Evolutionary conservation across 2,888 invertebrate genomes (phyloP), one percentile per base, ranked within the genome.

Genomic region (Doris montereyensis): DNA sequence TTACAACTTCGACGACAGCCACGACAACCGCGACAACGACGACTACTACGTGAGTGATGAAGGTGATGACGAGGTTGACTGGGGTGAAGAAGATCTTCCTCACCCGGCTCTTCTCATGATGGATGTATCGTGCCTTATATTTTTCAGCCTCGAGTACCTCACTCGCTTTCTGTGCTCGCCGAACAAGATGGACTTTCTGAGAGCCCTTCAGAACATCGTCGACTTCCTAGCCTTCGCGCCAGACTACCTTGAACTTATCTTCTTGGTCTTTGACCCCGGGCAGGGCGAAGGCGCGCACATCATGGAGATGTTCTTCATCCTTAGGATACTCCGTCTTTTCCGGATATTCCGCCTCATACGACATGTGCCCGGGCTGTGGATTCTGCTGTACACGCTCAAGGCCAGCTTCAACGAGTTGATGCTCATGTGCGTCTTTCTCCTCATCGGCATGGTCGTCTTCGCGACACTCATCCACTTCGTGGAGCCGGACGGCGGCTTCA

Each of bases 401-500:
- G 89, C 89, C 34, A 89, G 89, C 79, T 88, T 88, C 72, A 89
- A 89, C 81, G 90, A 90, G 81, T 84, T 90, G 13, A 83, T 89
- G 81, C 83, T 90, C 13, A 89, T 90, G 87, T 87, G 87, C 76
- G 88, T 90, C 4, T 89, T 90, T 78, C 82, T 90, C 24, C 80
- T 90, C 32, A 89, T 90, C 72, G 89, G 89, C 0, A 90, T 90
- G 89, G 87, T 90, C 17, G 87, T 90, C 57, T 90, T 90, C 81
- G 88, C 89, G 24, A 88, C 90, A 2, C 83, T 90, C 41, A 87
- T 90, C 35, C 90, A 89, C 83, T 90, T 89, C 75, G 89, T 88
- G 0, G 89, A 90, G 76, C 85, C 85, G 10, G 83, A 85, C 30
- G 83, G 86, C 75, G 85, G 84, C 26, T 90, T 89, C 78, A 86